phyloP scores from a whole-genome alignment of 2,113 vertebrate genomes.

The Upupa epops region DNA sequence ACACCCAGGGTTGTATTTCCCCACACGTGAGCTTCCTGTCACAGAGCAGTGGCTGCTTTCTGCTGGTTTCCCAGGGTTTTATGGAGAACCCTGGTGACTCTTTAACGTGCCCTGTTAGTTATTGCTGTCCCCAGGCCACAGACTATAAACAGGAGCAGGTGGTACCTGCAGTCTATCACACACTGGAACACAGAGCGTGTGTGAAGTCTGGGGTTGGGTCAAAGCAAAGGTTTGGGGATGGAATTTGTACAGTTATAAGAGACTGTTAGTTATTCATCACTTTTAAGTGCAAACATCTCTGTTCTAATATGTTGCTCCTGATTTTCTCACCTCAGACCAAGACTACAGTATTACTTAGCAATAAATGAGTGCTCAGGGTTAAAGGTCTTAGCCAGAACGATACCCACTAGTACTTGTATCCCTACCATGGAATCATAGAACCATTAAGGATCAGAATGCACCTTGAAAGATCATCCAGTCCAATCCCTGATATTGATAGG shows the following conservation, averaged over 20 bases:
- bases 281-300: background rate
- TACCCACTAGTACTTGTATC: fast-evolving
- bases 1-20: fast-evolving
- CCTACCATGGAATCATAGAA: too few species aligned
- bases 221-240: background rate
- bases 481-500: too few species aligned
- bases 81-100: background rate
- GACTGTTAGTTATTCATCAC: background rate
- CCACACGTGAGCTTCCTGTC: background rate
- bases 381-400: fast-evolving
- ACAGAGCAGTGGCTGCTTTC: background rate
- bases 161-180: background rate
- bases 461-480: too few species aligned
- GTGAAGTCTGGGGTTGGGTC: background rate
- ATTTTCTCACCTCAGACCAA: background rate
- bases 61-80: background rate
- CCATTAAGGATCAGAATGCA: too few species aligned
- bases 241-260: background rate
- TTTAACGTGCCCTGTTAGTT: background rate
- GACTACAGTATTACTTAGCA: background rate
- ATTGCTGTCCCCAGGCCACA: background rate
- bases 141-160: background rate
- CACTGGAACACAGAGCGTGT: background rate
- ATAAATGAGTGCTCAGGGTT: fast-evolving
- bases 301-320: fast-evolving